Evolutionary conservation across 1,140 invertebrate genomes (phyloP), one percentile per base, ranked within the genome.

Genomic region (Penaeus japonicus): DNA sequence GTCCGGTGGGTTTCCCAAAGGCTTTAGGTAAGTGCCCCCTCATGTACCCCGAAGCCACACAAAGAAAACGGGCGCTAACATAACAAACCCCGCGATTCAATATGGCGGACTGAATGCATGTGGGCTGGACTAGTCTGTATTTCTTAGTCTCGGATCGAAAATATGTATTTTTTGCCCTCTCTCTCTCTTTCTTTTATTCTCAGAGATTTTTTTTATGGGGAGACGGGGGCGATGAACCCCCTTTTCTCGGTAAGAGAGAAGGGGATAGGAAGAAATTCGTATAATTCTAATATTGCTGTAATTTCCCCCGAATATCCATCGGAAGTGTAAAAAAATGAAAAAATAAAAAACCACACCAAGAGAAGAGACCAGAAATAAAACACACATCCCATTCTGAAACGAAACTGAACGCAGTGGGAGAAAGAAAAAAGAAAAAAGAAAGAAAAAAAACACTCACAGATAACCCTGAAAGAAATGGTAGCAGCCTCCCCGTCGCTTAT

Each of bases 61-160:
- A 88, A 88, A 83, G 86, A 88, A 88, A 88, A 88, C 86, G 65
- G 86, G 54, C 86, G 86, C 86, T 88, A 88, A 39, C 86, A 88
- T 84, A 88, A 88, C 86, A 88, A 88, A 88, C 86, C 86, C 80
- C 70, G 35, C 86, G 86, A 82, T 88, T 88, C 86, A 88, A 88
- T 88, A 88, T 88, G 86, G 86, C 79, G 86, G 65, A 77, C 17
- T 85, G 84, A 85, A 88, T 88, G 86, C 86, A 88, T 88, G 79
- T 24, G 86, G 80, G 80, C 47, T 59, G 83, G 65, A 78, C 32
- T 59, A 54, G 47, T 88, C 65, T 88, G 84, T 86, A 88, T 88
- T 88, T 88, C 86, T 88, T 87, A 47, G 47, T 88, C 53, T 30
- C 15, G 35, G 27, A 35, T 32, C 20, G 24, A 70, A 32, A 77